A percentile compares a stretch with the other conserved stretches of the same genome.
These are phyloP conservation scores for Phoxinus phoxinus DNA, from an alignment of 2,113 vertebrate genomes.

Conservation along the genomic window DNA sequence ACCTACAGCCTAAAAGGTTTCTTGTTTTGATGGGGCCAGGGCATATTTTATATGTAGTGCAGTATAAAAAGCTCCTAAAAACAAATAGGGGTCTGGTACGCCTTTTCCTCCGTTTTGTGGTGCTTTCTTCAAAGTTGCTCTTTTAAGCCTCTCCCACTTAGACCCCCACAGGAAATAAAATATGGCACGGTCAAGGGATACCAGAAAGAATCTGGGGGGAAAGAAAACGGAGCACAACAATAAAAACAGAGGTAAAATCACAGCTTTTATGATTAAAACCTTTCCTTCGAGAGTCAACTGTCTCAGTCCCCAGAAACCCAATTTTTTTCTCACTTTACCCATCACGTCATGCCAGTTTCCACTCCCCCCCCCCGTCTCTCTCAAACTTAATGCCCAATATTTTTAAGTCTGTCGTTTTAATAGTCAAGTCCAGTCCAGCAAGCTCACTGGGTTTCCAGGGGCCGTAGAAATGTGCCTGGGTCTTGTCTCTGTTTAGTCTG, in stretches of 20 bases:
- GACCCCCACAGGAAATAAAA: neutral
- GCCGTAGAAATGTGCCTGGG: neutral
- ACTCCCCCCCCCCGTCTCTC: too few species aligned
- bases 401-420: neutral
- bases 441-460: too few species aligned
- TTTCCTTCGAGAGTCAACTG: neutral
- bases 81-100: too few species aligned
- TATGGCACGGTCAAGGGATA: neutral
- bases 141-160: neutral
- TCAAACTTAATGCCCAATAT: neutral
- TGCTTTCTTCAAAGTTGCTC: neutral
- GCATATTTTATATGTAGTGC: too few species aligned
- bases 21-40: too few species aligned
- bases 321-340: neutral
- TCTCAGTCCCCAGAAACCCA: neutral
- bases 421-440: too few species aligned
- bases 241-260: neutral
- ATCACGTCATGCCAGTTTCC: neutral
- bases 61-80: too few species aligned
- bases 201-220: too few species aligned
- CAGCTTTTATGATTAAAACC: neutral
- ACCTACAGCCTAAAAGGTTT: too few species aligned
- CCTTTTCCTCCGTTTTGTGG: neutral
- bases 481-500: neutral
- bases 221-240: neutral